Base-by-base conservation (phyloP, 2,113 vertebrate genomes). In the Hippotragus niger region DNA sequence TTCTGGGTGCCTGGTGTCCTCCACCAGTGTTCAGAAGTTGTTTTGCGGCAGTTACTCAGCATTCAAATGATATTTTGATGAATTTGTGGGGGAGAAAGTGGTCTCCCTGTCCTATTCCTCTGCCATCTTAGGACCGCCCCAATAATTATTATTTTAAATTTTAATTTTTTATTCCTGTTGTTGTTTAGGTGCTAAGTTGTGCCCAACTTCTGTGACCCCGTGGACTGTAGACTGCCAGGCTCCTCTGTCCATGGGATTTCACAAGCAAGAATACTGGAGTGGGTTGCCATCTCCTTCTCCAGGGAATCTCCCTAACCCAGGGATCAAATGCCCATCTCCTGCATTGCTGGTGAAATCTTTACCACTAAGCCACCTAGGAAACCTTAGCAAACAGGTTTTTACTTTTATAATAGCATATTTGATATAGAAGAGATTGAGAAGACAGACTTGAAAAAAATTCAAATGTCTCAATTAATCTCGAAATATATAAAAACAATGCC, bases 401-500 rank as follows among this genome's bases (percentile, higher is more conserved):
- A 9, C 71, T 82, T 92, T 86, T 36, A 60, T 36, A 23, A 71
- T 27, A 85, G 16, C 7, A 62, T 87, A 90, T 78, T 76, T 87
- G 12, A 88, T 78, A 40, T 81, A 21, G 23, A 50, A 88, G 45
- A 58, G 13, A n/a, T 2, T 78, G 7, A 87, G 83, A 88, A 86
- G 10, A 50, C 31, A 47, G 7, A 58, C 50, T 13, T 85, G 13
- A 67, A 93, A 82, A 85, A 1, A 12, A 43, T 97, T 74, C 25
- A 43, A 82, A 74, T 31, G 8, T 90, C 36, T 87, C 55, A 84
- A 27, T 45, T 88, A 3, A 43, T 64, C 33, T 78, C 57, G 21
- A 91, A 91, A 83, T 67, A 82, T 40, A 3, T 74, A 96, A 91
- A 86, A 88, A 88, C 33, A 95, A 64, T 58, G 43, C n/a, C 88